Evolutionary conservation across 2,797 vertebrate genomes (phyloP).

Genomic region (Lithobates sylvaticus): DNA sequence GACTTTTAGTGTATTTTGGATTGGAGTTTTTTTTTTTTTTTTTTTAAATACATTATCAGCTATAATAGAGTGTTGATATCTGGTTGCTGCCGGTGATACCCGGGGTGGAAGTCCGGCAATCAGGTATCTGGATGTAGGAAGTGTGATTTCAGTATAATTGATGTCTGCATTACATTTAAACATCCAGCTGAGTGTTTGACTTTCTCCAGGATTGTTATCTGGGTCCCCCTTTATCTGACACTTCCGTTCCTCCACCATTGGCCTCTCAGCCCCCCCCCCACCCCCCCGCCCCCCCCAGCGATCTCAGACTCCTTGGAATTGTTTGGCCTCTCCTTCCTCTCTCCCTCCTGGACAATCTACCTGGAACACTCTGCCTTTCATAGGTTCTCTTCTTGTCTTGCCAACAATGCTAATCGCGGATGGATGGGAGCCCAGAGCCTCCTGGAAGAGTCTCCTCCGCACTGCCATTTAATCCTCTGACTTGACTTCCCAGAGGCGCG

Average conservation of each 20-base stretch:
- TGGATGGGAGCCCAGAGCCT: slow-evolving; percentile 50
- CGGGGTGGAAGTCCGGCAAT: too few relatives aligned
- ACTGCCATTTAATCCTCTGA: slow-evolving; percentile 37
- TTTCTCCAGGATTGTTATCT: background rate
- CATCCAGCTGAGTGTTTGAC: background rate
- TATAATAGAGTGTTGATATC: too few relatives aligned
- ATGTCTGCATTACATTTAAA: background rate
- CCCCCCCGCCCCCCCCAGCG: background rate
- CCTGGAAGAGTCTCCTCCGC: slow-evolving; percentile 18
- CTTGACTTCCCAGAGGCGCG: background rate
- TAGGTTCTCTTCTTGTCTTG: slow-evolving; percentile 45
- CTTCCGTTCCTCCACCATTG: background rate
- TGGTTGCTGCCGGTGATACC: too few relatives aligned
- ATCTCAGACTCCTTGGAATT: slow-evolving; percentile 4
- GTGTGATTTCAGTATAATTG: background rate
- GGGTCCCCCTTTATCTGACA: background rate
- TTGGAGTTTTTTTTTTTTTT: too few relatives aligned
- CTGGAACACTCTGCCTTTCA: slow-evolving; percentile 46
- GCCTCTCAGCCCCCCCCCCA: background rate
- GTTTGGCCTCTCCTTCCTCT: background rate
- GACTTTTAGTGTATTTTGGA: too few relatives aligned
- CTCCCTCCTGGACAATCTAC: slow-evolving; percentile 21
- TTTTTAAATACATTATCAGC: too few relatives aligned
- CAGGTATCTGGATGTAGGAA: background rate
- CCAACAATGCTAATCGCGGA: slow-evolving; percentile 54